These are phyloP conservation scores for Psittacus erithacus DNA, from an alignment of 2,113 vertebrate species.

Conservation along the genomic window DNA sequence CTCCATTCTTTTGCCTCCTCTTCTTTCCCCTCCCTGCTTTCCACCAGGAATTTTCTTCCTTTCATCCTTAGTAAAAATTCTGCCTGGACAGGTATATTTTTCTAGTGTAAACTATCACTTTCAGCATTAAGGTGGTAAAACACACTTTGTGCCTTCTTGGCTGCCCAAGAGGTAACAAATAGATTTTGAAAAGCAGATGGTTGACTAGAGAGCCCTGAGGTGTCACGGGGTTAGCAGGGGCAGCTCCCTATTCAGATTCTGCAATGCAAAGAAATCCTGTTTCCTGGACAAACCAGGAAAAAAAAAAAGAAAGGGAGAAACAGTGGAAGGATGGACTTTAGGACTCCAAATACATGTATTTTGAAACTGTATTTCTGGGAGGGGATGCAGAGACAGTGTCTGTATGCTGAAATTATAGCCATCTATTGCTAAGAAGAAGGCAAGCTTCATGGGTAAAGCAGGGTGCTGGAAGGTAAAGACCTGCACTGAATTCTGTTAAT, in stretches of 20 bases:
- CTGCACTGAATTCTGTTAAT: background rate
- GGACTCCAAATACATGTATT: background rate
- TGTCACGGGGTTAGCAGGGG: background rate
- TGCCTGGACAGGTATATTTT: background rate
- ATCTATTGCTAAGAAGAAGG: background rate
- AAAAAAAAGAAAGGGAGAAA: background rate
- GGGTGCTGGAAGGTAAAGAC: background rate
- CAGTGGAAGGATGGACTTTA: background rate
- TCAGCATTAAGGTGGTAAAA: slow-evolving; percentile 26
- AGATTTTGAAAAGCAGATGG: slow-evolving; percentile 57
- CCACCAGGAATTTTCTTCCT: background rate
- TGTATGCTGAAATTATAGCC: background rate
- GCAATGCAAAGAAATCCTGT: background rate
- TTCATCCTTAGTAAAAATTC: background rate
- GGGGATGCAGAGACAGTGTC: background rate
- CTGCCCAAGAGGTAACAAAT: slow-evolving; percentile 40
- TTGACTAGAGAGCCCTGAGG: slow-evolving; percentile 32
- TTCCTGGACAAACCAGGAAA: background rate
- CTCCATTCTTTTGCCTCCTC: background rate
- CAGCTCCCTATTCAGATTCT: background rate
- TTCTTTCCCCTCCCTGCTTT: background rate
- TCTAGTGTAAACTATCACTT: slow-evolving; percentile 7
- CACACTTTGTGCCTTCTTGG: slow-evolving; percentile 5
- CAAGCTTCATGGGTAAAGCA: background rate
- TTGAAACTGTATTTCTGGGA: background rate